Evolutionary conservation across 2,797 vertebrate species (phyloP).

Genomic region (Rhadinocentrus ornatus): DNA sequence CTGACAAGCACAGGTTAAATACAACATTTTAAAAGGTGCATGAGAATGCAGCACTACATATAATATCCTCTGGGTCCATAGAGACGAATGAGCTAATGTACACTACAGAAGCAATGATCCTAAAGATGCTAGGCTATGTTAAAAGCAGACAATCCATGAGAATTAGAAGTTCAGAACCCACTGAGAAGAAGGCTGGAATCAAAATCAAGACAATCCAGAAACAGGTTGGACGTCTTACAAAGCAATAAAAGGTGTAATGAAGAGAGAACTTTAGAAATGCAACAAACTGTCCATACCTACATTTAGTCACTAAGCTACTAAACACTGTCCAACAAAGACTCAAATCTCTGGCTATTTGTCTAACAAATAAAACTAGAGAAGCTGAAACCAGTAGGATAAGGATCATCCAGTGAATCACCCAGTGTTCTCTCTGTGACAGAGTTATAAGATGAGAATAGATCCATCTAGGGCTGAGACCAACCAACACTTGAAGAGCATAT

Average conservation of each 20-base stretch:
- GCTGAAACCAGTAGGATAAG: too few relatives aligned
- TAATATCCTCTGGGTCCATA: background rate
- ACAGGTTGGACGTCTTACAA: background rate
- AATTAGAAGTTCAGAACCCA: background rate
- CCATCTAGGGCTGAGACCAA: too few relatives aligned
- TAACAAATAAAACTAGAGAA: too few relatives aligned
- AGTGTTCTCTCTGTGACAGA: too few relatives aligned
- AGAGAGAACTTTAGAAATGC: background rate
- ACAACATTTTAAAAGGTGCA: too few relatives aligned
- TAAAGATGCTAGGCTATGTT: background rate
- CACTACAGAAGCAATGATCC: background rate
- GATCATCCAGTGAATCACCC: too few relatives aligned
- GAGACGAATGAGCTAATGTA: too few relatives aligned
- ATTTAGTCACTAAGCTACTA: background rate
- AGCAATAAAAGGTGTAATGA: background rate
- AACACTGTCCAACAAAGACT: too few relatives aligned
- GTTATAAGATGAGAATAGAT: too few relatives aligned
- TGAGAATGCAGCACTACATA: background rate
- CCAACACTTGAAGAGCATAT: too few relatives aligned
- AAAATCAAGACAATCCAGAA: background rate
- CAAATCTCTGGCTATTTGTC: too few relatives aligned
- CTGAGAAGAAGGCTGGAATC: background rate
- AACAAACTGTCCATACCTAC: background rate
- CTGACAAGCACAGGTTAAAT: too few relatives aligned
- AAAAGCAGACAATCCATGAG: background rate